These are phyloP conservation scores for Nasonia oneida DNA, from an alignment of 2,888 invertebrate species.

Conservation along the genomic window DNA sequence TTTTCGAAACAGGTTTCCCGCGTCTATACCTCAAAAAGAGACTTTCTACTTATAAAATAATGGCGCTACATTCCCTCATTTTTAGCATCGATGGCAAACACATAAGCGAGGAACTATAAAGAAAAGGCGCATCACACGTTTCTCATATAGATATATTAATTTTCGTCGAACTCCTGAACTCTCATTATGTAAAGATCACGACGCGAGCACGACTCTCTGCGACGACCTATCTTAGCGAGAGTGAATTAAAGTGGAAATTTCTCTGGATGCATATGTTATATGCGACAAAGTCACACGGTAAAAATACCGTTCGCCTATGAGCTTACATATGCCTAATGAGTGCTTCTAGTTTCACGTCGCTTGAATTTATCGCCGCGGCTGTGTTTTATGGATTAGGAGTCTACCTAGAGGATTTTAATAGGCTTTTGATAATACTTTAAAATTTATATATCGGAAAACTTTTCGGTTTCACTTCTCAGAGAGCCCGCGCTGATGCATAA, in stretches of 20 bases:
- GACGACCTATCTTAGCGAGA: neutral
- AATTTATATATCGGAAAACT: neutral
- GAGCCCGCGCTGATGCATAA: neutral
- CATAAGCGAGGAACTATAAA: neutral
- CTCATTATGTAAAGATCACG: neutral
- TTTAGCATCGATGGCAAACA: neutral
- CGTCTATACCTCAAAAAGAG: neutral
- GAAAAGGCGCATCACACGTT: neutral
- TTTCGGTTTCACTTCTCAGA: neutral
- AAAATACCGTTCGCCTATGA: neutral
- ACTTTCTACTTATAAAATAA: constrained; percentile 16
- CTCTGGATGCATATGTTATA: neutral
- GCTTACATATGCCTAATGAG: neutral
- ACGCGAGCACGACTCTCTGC: neutral
- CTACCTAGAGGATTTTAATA: neutral
- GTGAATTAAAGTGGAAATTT: constrained; percentile 15
- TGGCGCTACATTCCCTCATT: neutral
- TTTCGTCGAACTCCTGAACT: neutral
- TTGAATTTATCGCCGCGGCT: neutral
- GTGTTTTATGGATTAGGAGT: neutral
- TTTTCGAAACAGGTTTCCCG: neutral
- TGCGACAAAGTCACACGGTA: neutral
- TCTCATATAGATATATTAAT: neutral
- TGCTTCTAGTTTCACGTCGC: neutral
- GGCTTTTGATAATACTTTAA: neutral